These are phyloP conservation scores for Drosophila azteca DNA, from an alignment of 1,140 invertebrate genomes.

Conservation along the genomic window DNA sequence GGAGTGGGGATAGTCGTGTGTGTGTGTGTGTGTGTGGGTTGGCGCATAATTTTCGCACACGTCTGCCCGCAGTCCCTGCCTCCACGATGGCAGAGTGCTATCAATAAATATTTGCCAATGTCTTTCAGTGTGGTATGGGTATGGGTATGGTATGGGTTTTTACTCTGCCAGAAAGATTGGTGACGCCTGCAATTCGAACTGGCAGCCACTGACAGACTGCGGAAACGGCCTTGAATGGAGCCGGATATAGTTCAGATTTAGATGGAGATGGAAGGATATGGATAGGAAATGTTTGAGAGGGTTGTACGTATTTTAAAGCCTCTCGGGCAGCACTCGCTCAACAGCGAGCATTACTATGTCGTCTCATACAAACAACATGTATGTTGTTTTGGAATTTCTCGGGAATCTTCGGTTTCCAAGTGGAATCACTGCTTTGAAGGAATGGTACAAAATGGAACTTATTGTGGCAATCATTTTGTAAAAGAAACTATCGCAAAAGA, in stretches of 20 bases:
- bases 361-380: too few species aligned
- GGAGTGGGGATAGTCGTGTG: background rate
- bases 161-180: constrained; percentile 30
- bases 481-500: background rate
- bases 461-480: background rate
- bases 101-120: constrained; percentile 53
- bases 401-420: too few species aligned
- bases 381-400: too few species aligned
- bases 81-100: constrained; percentile 52
- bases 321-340: too few species aligned
- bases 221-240: constrained; percentile 7
- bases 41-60: constrained; percentile 52
- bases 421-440: too few species aligned
- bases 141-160: constrained; percentile 20
- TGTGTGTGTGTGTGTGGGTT: constrained; percentile 5
- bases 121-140: constrained; percentile 33
- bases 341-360: too few species aligned
- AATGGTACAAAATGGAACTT: too few species aligned
- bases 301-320: too few species aligned
- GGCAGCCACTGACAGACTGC: constrained; percentile 43
- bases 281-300: too few species aligned
- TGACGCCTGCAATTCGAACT: constrained; percentile 51
- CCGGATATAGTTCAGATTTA: background rate
- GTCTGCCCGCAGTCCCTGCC: constrained; percentile 38
- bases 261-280: constrained; percentile 11